Conservation (phyloP, 23 tunicate species). For the Phallusia fumigata region DNA sequence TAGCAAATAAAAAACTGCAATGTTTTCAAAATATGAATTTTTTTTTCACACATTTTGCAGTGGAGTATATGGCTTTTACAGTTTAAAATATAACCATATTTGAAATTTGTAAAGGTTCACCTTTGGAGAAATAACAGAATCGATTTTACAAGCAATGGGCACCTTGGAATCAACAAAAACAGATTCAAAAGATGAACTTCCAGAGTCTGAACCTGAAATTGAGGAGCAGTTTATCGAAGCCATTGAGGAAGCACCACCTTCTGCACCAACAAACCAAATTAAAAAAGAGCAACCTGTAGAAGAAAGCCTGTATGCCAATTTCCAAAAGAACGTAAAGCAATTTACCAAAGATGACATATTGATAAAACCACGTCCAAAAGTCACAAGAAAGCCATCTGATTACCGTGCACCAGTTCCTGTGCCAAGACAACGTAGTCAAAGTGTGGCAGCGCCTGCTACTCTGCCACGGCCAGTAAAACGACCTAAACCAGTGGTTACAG, state of each 20-base stretch:
- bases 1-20: too few relatives aligned
- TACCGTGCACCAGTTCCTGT: not conserved
- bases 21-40: too few relatives aligned
- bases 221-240: not conserved
- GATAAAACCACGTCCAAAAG: not conserved
- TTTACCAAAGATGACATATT: not conserved
- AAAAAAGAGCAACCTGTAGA: not conserved
- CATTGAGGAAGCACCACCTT: not conserved
- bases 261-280: not conserved
- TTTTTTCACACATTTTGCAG: too few relatives aligned
- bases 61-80: too few relatives aligned
- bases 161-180: not conserved
- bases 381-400: not conserved
- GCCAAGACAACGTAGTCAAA: conserved; percentile 1
- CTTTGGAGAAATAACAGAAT: not conserved
- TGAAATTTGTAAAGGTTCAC: not conserved
- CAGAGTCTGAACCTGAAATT: not conserved
- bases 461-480: not conserved
- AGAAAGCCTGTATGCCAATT: not conserved
- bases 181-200: not conserved
- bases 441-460: not conserved
- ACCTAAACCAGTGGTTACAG: conserved; percentile 15
- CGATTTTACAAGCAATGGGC: not conserved
- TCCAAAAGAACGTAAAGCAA: not conserved
- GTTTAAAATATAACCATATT: not conserved